Evolutionary conservation across 2,113 vertebrate genomes (phyloP), one percentile per base, ranked within the genome.

Genomic region (Potamarius usumacintae): DNA sequence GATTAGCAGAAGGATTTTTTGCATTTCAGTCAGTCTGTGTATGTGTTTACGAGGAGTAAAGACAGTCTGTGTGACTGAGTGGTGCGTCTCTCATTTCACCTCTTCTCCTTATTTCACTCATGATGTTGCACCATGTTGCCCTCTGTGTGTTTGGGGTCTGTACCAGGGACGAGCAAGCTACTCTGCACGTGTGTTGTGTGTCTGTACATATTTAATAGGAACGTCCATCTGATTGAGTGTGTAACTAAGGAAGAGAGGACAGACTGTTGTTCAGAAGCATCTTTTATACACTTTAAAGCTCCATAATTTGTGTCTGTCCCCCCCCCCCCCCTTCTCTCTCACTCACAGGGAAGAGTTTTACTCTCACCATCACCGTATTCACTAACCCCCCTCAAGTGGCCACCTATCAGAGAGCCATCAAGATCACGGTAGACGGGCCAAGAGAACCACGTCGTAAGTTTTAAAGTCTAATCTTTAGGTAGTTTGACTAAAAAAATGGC

Each of bases 301-400:
- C 10, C 12, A 27, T 76, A 74, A 74, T 20, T 72, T 78, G 4
- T 48, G 7, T 12, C 27, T 69, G n/a, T 79, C 34, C 53, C 67
- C 79, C 77, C 63, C 60, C 52, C 57, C 34, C 79, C 27, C 58
- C 58, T 34, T 80, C 10, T 86, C 58, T 79, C 22, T 63, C 65
- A 85, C 50, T 82, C 27, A n/a, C 58, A 99, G 98, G 98, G 14
- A 99, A 99, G 93, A 99, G 98, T 89, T 99, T 99, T 90, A 98
- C 97, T 0, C 92, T 99, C 90, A 99, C 98, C n/a, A 99, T 99
- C 95, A 99, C 98, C 0, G 97, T 99, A 89, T 99, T 99, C 95
- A 99, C 97, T 90, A 99, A 97, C 92, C 98, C 98, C 85, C 97
- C 98, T 0, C 98, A 99, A 92, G 98, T 99, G 10, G 98, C 98